Conservation (phyloP, 2,113 vertebrate genomes). For the Oreocharis arfaki region DNA sequence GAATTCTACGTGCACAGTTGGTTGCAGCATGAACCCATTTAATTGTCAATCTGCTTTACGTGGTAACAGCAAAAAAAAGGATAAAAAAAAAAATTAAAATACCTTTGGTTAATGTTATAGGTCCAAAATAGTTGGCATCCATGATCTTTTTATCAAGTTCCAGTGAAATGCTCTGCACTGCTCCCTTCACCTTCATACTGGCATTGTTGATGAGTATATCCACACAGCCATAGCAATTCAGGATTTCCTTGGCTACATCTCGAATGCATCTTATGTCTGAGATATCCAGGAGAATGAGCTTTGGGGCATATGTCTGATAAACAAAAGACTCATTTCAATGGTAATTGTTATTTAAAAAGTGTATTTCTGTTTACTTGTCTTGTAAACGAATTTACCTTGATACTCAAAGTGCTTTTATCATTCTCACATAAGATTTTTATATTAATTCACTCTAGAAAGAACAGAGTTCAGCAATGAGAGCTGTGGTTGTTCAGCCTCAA, state of each 20-base stretch:
- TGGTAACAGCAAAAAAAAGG: neutral
- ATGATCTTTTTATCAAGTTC: constrained; percentile 93
- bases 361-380: neutral
- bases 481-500: neutral
- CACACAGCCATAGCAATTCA: constrained; percentile 90
- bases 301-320: constrained; percentile 89
- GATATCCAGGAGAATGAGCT: constrained; percentile 89
- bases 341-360: neutral
- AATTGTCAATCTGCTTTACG: neutral
- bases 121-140: constrained; percentile 96
- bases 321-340: neutral
- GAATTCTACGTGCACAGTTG: neutral
- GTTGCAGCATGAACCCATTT: neutral
- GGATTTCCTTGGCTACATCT: constrained; percentile 83
- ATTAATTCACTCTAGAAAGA: neutral
- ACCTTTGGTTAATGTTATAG: constrained; percentile 92
- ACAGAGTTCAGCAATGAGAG: neutral
- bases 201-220: constrained; percentile 91
- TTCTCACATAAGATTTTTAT: neutral
- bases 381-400: neutral
- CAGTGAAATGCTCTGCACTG: constrained; percentile 85
- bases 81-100: neutral
- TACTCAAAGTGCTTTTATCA: neutral
- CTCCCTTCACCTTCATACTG: constrained; percentile 90
- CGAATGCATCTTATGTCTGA: constrained; percentile 84